phyloP scores from a whole-genome alignment of 2,113 vertebrate genomes.

The Chinchilla lanigera region DNA sequence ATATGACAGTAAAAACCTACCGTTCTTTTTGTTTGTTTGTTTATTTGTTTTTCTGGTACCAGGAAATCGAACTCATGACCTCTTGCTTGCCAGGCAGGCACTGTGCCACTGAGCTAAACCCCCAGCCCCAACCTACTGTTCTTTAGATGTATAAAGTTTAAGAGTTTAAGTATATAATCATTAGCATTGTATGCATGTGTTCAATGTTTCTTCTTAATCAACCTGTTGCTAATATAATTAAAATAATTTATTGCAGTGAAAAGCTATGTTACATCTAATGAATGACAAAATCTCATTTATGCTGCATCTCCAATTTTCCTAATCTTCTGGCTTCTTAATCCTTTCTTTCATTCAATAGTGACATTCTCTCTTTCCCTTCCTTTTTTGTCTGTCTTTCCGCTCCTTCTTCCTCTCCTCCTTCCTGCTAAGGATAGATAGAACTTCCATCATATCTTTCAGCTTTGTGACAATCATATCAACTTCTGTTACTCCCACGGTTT shows the following conservation, averaged over 20 bases:
- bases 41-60: too few species aligned
- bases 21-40: too few species aligned
- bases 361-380: background rate
- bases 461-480: background rate
- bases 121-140: too few species aligned
- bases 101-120: too few species aligned
- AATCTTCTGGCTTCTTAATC: background rate
- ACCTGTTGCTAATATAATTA: background rate
- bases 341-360: constrained; percentile 1
- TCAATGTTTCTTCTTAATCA: background rate
- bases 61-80: too few species aligned
- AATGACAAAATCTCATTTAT: background rate
- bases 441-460: background rate
- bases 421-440: background rate
- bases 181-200: background rate
- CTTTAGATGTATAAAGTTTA: background rate
- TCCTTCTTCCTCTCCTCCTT: background rate
- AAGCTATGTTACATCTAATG: background rate
- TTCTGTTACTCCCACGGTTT: background rate
- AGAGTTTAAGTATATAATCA: background rate
- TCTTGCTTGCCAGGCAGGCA: too few species aligned
- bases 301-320: background rate
- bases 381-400: background rate
- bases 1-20: background rate
- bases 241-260: background rate